Percentiles rank a stretch among this genome's conserved stretches.
phyloP scores from a whole-genome alignment of 1,140 invertebrate species.

The Drosophila lacertosa region DNA sequence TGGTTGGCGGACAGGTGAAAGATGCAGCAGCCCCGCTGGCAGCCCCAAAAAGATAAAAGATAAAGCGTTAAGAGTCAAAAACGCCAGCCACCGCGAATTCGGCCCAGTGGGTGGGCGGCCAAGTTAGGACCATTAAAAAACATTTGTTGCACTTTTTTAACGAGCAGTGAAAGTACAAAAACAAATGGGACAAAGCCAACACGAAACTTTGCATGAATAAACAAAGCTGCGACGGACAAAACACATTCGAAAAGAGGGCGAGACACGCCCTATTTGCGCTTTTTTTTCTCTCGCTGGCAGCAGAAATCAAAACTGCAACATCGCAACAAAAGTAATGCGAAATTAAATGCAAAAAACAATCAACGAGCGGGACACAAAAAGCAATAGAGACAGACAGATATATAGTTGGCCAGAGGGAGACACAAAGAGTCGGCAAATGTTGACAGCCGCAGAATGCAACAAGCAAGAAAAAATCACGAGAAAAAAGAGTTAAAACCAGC shows the following conservation, averaged over 20 bases:
- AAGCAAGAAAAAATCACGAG: conserved; percentile 3
- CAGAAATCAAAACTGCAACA: conserved; percentile 72
- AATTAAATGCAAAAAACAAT: conserved; percentile 74
- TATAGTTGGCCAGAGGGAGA: neutral
- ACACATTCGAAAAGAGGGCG: conserved; percentile 31
- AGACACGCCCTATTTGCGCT: conserved; percentile 55
- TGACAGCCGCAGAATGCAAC: conserved; percentile 45
- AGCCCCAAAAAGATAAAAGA: too few species aligned
- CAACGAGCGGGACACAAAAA: conserved; percentile 28
- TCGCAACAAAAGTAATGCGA: conserved; percentile 65
- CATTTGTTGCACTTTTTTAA: conserved; percentile 55
- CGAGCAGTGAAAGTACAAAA: conserved; percentile 60
- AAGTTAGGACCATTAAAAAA: conserved; percentile 35
- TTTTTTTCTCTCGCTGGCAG: conserved; percentile 18
- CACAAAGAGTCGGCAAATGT: conserved; percentile 29
- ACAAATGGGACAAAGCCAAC: conserved; percentile 50
- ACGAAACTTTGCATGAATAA: conserved; percentile 66
- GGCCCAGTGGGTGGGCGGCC: conserved; percentile 41
- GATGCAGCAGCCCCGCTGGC: conserved; percentile 28
- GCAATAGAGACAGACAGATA: neutral
- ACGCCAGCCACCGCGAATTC: conserved; percentile 15
- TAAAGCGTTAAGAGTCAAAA: too few species aligned
- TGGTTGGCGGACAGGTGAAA: conserved; percentile 64
- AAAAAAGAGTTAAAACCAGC: too few species aligned
- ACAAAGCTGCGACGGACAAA: conserved; percentile 44